Base-by-base conservation (phyloP, 2,888 invertebrate genomes). In the Plemyria rubiginata region DNA sequence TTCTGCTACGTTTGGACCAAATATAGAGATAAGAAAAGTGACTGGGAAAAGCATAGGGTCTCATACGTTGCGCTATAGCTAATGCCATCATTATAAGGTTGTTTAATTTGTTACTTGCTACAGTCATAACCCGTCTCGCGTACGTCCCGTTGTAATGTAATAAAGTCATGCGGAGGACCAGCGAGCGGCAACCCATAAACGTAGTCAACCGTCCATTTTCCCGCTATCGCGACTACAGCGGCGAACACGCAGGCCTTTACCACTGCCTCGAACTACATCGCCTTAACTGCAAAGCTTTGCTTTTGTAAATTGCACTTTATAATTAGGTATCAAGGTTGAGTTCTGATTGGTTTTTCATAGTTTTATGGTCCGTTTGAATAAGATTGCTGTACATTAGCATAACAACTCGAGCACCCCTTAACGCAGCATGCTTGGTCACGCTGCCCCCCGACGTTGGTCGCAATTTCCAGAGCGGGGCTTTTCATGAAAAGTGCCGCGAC, bases 341-440 rank as follows among this genome's bases (percentile, higher is more conserved):
- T 72, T 75, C 80, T 1, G n/a, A 16, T 12, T 68, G 55, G 2
- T 0, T 4, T 6, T 0, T 6, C 12, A 32, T 54, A 54, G 63
- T 65, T 67, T 67, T 67, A 58, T 62, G 61, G 62, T 62, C 70
- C 76, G 73, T 67, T 75, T 60, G 51, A 68, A 22, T 22, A 16
- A 15, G 66, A 61, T 68, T 70, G 64, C 68, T 71, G 76, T 79
- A 71, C 86, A 90, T 92, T 92, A 91, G 87, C 91, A 92, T 92
- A 92, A 92, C 89, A 85, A 90, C 82, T 83, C 86, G 85, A 78
- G 84, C 85, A 85, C 92, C 88, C 89, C 91, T 92, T 91, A 92
- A 92, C 88, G 92, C 90, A 87, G 86, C 86, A 92, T 88, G 92
- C 92, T 88, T 91, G 92, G 91, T 89, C 91, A 91, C 86, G 91